Base-by-base conservation (phyloP, 2,797 vertebrate species). In the Paedocypris micromegethes region DNA sequence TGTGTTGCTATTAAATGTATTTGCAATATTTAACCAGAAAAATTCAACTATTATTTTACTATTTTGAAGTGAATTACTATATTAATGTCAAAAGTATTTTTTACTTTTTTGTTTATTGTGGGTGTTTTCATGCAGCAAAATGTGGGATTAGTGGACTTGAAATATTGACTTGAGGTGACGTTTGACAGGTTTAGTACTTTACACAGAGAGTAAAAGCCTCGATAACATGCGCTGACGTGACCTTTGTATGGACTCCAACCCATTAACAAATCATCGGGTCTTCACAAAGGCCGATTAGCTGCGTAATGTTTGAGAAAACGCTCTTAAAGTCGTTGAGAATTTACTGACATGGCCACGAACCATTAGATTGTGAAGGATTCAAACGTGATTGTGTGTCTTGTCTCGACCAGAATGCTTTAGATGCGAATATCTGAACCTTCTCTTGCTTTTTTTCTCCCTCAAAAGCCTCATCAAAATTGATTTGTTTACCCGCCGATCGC, bases 251-350 rank as follows among this genome's bases (percentile, higher is more conserved):
- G 77, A 78, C 76, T 80, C 78, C 66, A 40, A 70, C 83, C 83
- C 82, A 85, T 85, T 83, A 84, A 77, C 77, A 73, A 83, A 84
- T 87, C 87, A 89, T 89, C 83, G 82, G 86, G 80, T 81, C 83
- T 87, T 82, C 77, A 84, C 84, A 82, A 86, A 84, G 85, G 84
- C 79, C 86, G 84, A 87, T 89, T 88, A 88, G 82, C 80, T 85
- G 75, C 84, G 70, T 85, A 87, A 88, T 86, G 84, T 85, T 77
- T 78, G 80, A 79, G 79, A 85, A 81, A 75, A 80, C 81, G 83
- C 78, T 82, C 83, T 77, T 77, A 78, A 83, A 77, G 73, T 74
- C 4, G 80, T 77, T 77, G 75, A 71, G 73, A 77, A 83, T 80
- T 75, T 77, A 82, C 86, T 87, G 82, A 86, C 82, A 75, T 78